Base-by-base conservation (phyloP, 2,797 vertebrate species). In the Trematomus bernacchii region DNA sequence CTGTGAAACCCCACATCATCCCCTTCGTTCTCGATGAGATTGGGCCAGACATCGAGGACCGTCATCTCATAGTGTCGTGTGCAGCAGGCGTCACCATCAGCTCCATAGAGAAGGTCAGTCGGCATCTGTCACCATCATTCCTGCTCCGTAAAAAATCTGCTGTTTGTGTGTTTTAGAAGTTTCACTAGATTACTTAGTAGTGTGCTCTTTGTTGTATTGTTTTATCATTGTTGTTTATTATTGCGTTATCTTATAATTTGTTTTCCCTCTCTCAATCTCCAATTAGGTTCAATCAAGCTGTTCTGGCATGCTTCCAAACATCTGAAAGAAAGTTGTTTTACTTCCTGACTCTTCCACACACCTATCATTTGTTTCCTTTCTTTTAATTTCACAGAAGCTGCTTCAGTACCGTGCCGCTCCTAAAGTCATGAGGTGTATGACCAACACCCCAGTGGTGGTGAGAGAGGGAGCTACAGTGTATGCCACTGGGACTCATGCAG, bases 361-460 rank as follows among this genome's bases (percentile, higher is more conserved):
- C 30, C 40, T 51, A 3, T 61, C 15, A 6, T 53, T 30, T 73
- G 21, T 48, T 70, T 40, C n/a, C n/a, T 16, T 44, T 59, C 7
- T 16, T 72, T 19, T 67, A 0, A 47, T 21, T 76, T 71, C 18
- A 58, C 80, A 99, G 98, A 99, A 99, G 90, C 93, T 99, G 82
- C 93, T 93, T 65, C 77, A 94, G 46, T 95, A 98, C 87, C 95
- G 96, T 42, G 44, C 94, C 0, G 77, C 93, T 16, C 97, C 98
- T 4, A 97, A 97, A 92, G 97, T 99, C 82, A 98, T 99, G 87
- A 96, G 98, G 79, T 97, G 97, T 82, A 99, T 99, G 98, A 98
- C 98, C 23, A 99, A 99, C 78, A 99, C 98, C 0, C 97, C 98
- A 0, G 98, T 99, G 78, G 93, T 99, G 68, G 98, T 99, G 80